Evolutionary conservation across 2,888 invertebrate species (phyloP), one percentile per base, ranked within the genome.

Genomic region (Dicyrtomina minuta): DNA sequence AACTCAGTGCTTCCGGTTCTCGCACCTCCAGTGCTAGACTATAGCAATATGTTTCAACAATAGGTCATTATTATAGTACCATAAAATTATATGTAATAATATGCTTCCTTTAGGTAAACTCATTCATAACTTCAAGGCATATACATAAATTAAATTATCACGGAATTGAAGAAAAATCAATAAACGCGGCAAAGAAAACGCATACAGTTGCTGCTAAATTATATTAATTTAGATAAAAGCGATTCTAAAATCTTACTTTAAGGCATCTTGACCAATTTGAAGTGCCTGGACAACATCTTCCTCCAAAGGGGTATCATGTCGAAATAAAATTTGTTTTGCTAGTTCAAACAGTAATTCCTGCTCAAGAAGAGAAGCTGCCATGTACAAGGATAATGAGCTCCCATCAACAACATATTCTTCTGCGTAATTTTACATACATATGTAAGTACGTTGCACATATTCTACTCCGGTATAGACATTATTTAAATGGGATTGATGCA

Each of bases 321-420:
- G 53, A 33, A 75, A 70, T 53, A 75, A 70, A 46, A 77, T 73
- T 68, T 75, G 71, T 56, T 74, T 73, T 1, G 75, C 75, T 56
- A 75, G 69, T 33, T 73, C 72, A 44, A 75, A 70, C 41, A 77
- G 66, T 60, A 75, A 66, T 65, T 74, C 74, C 66, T 75, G 74
- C 49, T 75, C 75, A 15, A 75, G 61, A n/a, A 77, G 66, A 60
- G 74, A 73, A 10, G 75, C 75, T 12, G 75, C 66, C 74, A 75
- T 72, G 59, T 76, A 76, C 15, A 76, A 26, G 22, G 73, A 65
- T 73, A 75, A 70, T 1, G 72, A 70, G 62, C 74, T 71, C 4
- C 72, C 76, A 43, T 76, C 76, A 24, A 76, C 70, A 12, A 66
- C 44, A 20, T 73, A 70, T 43, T 72, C 71, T 22, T 68, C 68